Base-by-base conservation (phyloP, 2,888 invertebrate genomes). In the Euplexia lucipara region DNA sequence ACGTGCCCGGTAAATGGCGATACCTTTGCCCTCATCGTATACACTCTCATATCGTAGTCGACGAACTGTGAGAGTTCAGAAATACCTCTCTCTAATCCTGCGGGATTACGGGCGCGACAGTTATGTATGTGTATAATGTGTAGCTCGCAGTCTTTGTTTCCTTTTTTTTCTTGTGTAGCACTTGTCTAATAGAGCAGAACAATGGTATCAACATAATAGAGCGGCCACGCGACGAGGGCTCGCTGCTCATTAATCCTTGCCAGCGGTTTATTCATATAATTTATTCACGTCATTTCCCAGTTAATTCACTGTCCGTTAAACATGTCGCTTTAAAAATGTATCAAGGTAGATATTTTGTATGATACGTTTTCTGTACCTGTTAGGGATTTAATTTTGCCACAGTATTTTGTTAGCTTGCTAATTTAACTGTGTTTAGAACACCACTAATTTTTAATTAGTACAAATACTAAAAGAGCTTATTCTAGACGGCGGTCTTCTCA, bases 271-370 rank as follows among this genome's bases (percentile, higher is more conserved):
- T 90, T 90, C 89, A 90, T 91, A 88, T 75, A 63, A 90, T 91
- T 92, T 91, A 93, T 92, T 91, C 88, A 91, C 86, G 85, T 88
- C 88, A 91, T 91, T 90, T 89, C 82, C 78, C 84, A 85, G 86
- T 87, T 90, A 91, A 92, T 91, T 91, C 86, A 87, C 85, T 86
- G 87, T 80, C 86, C 85, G 87, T 86, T 89, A 87, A 90, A 86
- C 87, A 88, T 88, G 83, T 83, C 83, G 79, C 82, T 85, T 73
- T 88, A 76, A 89, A 91, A 88, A 65, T 76, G 45, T 88, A 88
- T 88, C 83, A 79, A 86, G 69, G 63, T 51, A 78, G 72, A 76
- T 81, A 78, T 78, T 69, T 62, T 70, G 73, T 69, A 69, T 39
- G 54, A 44, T 62, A 64, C 48, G 45, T 58, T 74, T 59, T 58